A percentile compares a stretch with the other conserved stretches of the same genome.
phyloP scores from a whole-genome alignment of 2,797 vertebrate genomes.

The Poeciliopsis gracilis region DNA sequence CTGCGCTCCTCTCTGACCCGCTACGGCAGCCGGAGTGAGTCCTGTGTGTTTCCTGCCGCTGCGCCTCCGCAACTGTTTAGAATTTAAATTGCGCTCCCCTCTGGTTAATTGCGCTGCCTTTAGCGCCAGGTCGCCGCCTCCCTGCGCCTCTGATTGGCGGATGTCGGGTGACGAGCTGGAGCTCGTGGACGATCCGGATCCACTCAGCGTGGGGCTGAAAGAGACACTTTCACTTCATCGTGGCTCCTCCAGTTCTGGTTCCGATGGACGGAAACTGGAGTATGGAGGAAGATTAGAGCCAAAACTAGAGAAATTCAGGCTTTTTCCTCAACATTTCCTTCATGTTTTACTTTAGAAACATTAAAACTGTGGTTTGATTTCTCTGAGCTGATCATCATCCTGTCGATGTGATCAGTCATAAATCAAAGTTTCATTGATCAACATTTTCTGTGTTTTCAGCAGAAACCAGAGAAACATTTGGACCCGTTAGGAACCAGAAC shows the following conservation, averaged over 20 bases:
- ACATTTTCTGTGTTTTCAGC: no score
- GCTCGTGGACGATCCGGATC: background rate
- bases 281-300: no score
- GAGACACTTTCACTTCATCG: background rate
- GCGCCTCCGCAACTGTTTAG: conserved; percentile 50
- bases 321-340: no score
- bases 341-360: no score
- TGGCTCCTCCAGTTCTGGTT: background rate
- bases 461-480: no score
- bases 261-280: background rate
- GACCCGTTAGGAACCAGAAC: no score
- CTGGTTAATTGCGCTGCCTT: conserved; percentile 83
- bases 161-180: conserved; percentile 23
- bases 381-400: no score
- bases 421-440: no score
- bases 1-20: conserved; percentile 38
- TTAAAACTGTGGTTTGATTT: no score
- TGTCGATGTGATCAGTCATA: no score
- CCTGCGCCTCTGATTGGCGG: conserved; percentile 66
- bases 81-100: conserved; percentile 91
- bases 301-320: no score
- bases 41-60: conserved; percentile 10
- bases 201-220: background rate
- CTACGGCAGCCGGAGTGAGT: conserved; percentile 14
- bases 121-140: conserved; percentile 53